phyloP scores from a whole-genome alignment of 2,888 invertebrate genomes.

The Lingula anatina region DNA sequence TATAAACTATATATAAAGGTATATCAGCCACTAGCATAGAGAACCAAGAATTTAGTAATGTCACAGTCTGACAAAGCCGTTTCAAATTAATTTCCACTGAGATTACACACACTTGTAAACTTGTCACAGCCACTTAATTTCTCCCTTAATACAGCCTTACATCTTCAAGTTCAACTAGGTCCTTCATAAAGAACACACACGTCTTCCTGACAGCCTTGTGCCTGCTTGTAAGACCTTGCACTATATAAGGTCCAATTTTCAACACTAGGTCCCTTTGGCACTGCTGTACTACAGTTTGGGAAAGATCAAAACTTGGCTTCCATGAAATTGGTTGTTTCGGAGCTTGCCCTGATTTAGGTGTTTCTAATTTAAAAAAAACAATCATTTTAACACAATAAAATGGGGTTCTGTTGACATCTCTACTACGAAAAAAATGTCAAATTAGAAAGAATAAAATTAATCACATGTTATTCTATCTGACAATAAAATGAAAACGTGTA shows the following conservation, averaged over 20 bases:
- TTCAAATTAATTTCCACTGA: no score
- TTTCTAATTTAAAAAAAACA: no score
- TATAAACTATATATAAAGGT: no score
- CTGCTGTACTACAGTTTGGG: conserved; percentile 22
- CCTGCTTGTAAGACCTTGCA: conserved; percentile 23
- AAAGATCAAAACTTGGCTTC: conserved; percentile 24
- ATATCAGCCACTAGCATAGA: no score
- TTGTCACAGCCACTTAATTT: neutral
- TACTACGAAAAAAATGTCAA: neutral
- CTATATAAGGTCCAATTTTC: conserved; percentile 14
- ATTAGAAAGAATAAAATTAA: no score
- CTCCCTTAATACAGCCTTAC: conserved; percentile 12
- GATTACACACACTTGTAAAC: no score
- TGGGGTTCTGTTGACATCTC: neutral
- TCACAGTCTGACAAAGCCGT: no score
- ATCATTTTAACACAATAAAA: neutral
- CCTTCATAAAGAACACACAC: conserved; percentile 24
- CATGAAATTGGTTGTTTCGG: no score
- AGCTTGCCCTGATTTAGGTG: no score
- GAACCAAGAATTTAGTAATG: no score
- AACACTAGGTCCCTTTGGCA: conserved; percentile 20
- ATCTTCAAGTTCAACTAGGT: conserved; percentile 28
- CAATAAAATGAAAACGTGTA: no score
- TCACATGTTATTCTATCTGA: no score
- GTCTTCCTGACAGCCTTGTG: conserved; percentile 16